Conservation (phyloP, 2,888 invertebrate genomes). For the Homarus gammarus region DNA sequence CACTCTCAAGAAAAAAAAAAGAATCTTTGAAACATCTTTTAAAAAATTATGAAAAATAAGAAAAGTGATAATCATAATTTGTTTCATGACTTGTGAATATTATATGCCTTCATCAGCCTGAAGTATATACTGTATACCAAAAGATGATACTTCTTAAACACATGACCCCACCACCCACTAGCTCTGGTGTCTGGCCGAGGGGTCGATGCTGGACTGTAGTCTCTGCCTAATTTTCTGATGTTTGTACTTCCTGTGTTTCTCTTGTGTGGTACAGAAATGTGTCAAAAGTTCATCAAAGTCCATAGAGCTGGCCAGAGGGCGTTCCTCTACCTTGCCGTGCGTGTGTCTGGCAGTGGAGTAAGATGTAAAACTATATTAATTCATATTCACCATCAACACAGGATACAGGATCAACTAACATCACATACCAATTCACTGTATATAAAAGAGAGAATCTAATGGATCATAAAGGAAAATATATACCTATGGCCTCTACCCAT, state of each 20-base stretch:
- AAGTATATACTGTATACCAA: neutral
- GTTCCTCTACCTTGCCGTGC: constrained; percentile 4
- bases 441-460: no score
- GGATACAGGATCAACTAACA: no score
- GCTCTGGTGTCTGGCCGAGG: constrained; percentile 19
- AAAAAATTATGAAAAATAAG: neutral
- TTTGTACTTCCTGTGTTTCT: constrained; percentile 63
- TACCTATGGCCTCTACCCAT: no score
- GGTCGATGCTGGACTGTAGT: constrained; percentile 64
- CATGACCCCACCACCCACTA: neutral
- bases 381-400: no score
- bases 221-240: constrained; percentile 64
- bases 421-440: no score
- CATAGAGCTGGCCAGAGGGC: constrained; percentile 4
- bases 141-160: constrained; percentile 1
- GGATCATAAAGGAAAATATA: no score
- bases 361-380: no score
- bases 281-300: constrained; percentile 49
- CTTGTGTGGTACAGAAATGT: constrained; percentile 49
- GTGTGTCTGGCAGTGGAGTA: constrained; percentile 60
- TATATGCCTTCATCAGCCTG: neutral
- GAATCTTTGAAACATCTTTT: no score
- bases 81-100: neutral
- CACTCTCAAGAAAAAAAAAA: no score
- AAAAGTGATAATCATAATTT: neutral